Conservation (phyloP, 1,140 invertebrate genomes). For the Drosophila bipectinata region DNA sequence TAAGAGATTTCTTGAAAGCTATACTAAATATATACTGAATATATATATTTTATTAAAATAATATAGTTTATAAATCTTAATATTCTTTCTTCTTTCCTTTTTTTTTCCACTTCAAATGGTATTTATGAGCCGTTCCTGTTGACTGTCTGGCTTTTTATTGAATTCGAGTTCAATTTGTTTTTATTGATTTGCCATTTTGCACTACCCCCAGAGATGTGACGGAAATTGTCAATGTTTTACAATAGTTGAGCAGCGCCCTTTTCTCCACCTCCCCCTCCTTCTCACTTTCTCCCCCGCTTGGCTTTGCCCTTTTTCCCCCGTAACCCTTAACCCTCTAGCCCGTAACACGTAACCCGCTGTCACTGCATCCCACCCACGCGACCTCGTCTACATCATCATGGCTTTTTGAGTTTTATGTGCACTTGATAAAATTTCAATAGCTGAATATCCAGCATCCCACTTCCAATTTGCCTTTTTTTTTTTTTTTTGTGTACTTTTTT, state of each 20-base stretch:
- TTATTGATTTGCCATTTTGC: slow-evolving; percentile 83
- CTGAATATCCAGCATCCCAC: slow-evolving; percentile 26
- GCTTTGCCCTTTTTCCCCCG: not conserved
- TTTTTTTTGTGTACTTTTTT: not conserved
- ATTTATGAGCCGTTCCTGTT: slow-evolving; percentile 14
- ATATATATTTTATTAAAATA: not conserved
- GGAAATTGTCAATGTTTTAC: slow-evolving; percentile 83
- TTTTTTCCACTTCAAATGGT: slow-evolving; percentile 9
- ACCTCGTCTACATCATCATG: slow-evolving; percentile 64
- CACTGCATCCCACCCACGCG: slow-evolving; percentile 6
- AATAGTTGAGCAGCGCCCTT: slow-evolving; percentile 63
- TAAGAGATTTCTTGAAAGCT: too few relatives aligned
- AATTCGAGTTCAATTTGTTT: slow-evolving; percentile 83
- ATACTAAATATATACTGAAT: too few relatives aligned
- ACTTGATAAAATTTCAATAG: slow-evolving; percentile 82
- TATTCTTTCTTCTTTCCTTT: not conserved
- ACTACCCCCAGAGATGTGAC: slow-evolving; percentile 79
- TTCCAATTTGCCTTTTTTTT: not conserved
- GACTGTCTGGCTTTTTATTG: slow-evolving; percentile 69
- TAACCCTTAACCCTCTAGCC: slow-evolving; percentile 1
- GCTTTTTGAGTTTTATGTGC: slow-evolving; percentile 81
- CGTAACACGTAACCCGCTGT: not conserved
- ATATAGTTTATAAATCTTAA: not conserved
- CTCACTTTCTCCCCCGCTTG: not conserved
- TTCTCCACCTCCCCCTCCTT: not conserved